phyloP scores from a whole-genome alignment of 1,140 invertebrate species.

The Ostrea edulis region DNA sequence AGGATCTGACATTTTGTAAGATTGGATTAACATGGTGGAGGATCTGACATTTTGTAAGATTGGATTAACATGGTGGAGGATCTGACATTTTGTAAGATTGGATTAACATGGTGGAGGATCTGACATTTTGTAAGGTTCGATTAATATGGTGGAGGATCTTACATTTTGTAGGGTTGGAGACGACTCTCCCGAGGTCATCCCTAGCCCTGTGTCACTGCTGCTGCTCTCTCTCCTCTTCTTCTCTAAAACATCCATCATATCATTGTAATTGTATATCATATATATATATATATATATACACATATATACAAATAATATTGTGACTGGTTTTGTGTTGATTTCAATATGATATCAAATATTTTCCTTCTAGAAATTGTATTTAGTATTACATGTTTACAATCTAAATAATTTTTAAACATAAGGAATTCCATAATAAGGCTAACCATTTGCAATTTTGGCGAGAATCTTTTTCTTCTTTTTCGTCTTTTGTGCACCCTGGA shows the following conservation, averaged over 20 bases:
- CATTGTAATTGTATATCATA: no score
- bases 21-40: no score
- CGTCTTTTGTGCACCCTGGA: background rate
- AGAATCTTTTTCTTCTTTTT: constrained; percentile 44
- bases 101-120: no score
- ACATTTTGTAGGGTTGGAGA: constrained; percentile 2
- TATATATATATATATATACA: no score
- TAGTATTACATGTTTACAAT: no score
- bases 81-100: background rate
- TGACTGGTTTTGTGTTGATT: no score
- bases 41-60: background rate
- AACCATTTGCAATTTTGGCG: constrained; percentile 11
- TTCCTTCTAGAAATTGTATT: no score
- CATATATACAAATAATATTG: no score
- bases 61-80: background rate
- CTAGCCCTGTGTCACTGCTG: constrained; percentile 39
- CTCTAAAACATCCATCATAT: background rate
- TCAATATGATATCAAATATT: no score
- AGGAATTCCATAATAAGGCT: no score
- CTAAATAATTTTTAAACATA: no score
- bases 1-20: constrained; percentile 20
- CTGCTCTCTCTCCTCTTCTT: constrained; percentile 36
- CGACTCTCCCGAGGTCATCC: background rate
- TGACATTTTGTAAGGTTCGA: background rate
- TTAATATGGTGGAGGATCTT: background rate